Evolutionary conservation across 2,113 vertebrate genomes (phyloP), one percentile per base, ranked within the genome.

Genomic region (Haemorhous mexicanus): DNA sequence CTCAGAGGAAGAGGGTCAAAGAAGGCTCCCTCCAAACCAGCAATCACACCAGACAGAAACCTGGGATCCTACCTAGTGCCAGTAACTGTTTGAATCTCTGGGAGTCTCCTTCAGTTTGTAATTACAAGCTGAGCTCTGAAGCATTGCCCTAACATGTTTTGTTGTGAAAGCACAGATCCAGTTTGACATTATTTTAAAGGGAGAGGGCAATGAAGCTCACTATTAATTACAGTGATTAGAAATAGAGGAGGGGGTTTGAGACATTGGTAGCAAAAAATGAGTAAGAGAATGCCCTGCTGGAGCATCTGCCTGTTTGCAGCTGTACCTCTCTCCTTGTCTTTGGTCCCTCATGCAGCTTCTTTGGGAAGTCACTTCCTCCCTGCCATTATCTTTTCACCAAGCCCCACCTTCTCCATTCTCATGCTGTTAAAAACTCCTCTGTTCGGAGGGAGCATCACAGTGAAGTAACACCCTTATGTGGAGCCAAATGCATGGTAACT

Each of bases 71-170:
- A 9, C 66, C 30, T n/a, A n/a, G 62, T 81, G 44, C 83, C 90
- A 85, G 70, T 91, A 93, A 90, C 94, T 87, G 64, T 92, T 89
- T 87, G 75, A 95, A 73, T 95, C 90, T 91, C 92, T 96, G 95
- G 96, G 94, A 96, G 96, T 96, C 94, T 96, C 94, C 94, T 95
- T 62, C 79, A 58, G 91, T 89, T 92, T 92, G 75, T 95, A 95
- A 97, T 97, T 96, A 95, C 83, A 82, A 95, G 95, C 3, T 96
- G 64, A 96, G 94, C 92, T 89, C 72, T 41, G 68, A 87, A 92
- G 82, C 92, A 22, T 52, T 96, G 97, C 91, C 97, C 94, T 78
- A 59, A 95, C 96, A 93, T 83, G 96, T 92, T 92, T 66, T 89
- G 76, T 93, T 95, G 94, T 95, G 87, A 96, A 96, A 95, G 94